Base-by-base conservation (phyloP, 2,797 vertebrate genomes). In the Clarias fuscus region DNA sequence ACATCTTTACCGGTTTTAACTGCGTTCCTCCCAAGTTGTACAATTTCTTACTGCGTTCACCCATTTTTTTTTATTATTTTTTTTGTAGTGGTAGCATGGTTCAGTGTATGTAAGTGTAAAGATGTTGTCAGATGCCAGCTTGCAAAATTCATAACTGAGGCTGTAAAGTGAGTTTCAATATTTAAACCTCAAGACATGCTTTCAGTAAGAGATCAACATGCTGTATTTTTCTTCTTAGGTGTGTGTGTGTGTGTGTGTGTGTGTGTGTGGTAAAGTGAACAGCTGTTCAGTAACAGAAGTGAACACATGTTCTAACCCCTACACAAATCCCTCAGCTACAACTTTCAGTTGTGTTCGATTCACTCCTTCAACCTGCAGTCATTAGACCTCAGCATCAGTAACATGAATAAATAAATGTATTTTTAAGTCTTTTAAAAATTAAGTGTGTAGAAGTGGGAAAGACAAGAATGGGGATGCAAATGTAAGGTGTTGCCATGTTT, bases 291-390 rank as follows among this genome's bases (percentile, higher is more conserved):
- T 24, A 43, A 67, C 40, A 67, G 27, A 67, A 81, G 59, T 14
- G 15, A 68, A 68, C 80, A 82, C 79, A 33, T 53, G 64, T 82
- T 82, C 43, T 27, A 53, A n/a, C 43, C 4, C 4, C 43, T 53
- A 68, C 64, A 68, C 59, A 43, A 80, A 80, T 80, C 77, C 77
- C 59, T 53, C 8, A 82, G 62, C 40, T 65, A 82, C 40, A 67
- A 30, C 13, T 17, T 80, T 62, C 27, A 82, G 20, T 15, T 48
- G 37, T 67, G 7, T 82, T 48, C 37, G 17, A 17, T 67, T 82
- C n/a, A 67, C 15, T 65, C 2, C 17, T 17, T 11, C 64, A 82
- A 53, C n/a, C n/a, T 48, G 62, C 61, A 48, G 40, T 65, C 7
- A 81, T 62, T 48, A 53, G 7, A 81, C 43, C 4, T 3, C 61